Evolutionary conservation across 2,888 invertebrate genomes (phyloP).

Genomic region (Euproctis similis): DNA sequence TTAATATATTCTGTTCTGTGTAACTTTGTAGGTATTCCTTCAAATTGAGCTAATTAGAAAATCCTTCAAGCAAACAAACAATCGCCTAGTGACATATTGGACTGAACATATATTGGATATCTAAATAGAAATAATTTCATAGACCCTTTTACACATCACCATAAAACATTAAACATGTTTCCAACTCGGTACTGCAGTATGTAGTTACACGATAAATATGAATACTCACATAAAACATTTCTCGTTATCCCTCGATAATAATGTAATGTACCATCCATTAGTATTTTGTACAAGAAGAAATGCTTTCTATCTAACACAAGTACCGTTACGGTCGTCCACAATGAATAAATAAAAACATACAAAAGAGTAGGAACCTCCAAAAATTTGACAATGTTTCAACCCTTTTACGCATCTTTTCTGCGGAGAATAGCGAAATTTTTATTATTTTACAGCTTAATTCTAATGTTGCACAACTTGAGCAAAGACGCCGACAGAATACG

Average conservation of each 20-base stretch:
- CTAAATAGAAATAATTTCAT: slow-evolving; percentile 7
- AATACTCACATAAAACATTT: slow-evolving; percentile 36
- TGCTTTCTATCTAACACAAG: slow-evolving; percentile 36
- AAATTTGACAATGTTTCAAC: slow-evolving; percentile 56
- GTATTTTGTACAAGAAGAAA: slow-evolving; percentile 39
- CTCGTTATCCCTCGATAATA: slow-evolving; percentile 40
- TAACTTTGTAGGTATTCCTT: no score
- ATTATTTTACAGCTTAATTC: slow-evolving; percentile 60
- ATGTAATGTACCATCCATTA: slow-evolving; percentile 44
- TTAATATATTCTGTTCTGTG: no score
- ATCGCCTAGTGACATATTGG: slow-evolving; percentile 8
- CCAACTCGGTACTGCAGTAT: slow-evolving; percentile 16
- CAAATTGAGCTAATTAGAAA: no score
- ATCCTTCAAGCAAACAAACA: no score
- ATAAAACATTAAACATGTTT: slow-evolving; percentile 26
- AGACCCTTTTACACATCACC: slow-evolving; percentile 23
- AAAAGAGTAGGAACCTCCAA: slow-evolving; percentile 46
- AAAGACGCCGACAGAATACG: slow-evolving; percentile 57
- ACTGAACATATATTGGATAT: slow-evolving; percentile 9
- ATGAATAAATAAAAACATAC: slow-evolving; percentile 43
- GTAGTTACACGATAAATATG: slow-evolving; percentile 25
- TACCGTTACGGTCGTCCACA: slow-evolving; percentile 56
- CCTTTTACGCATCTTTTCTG: slow-evolving; percentile 67
- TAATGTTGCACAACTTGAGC: slow-evolving; percentile 63
- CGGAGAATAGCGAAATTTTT: slow-evolving; percentile 68